phyloP scores from a whole-genome alignment of 2,113 vertebrate species.

The Pantherophis guttatus region DNA sequence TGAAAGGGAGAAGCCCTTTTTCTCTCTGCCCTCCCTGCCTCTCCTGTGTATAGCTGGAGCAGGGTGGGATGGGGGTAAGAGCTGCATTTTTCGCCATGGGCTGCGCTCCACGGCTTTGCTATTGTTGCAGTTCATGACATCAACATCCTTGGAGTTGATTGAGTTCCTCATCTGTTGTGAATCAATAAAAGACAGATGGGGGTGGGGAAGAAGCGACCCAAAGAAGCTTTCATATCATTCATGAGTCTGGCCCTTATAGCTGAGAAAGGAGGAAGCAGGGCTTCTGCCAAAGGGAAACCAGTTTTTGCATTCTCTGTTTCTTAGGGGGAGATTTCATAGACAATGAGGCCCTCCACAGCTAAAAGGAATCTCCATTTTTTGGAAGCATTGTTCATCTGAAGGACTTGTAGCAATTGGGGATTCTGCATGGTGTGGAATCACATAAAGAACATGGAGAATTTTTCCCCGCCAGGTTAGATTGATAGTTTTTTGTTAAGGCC shows the following conservation, averaged over 20 bases:
- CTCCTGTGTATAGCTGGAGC: neutral
- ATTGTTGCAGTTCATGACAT: slow-evolving; percentile 28
- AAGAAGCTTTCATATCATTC: neutral
- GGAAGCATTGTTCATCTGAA: neutral
- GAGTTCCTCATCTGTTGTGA: neutral
- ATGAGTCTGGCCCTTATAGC: neutral
- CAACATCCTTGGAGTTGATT: slow-evolving; percentile 12
- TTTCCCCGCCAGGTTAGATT: neutral
- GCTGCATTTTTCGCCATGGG: neutral
- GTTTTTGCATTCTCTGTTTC: neutral
- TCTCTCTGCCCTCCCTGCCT: neutral
- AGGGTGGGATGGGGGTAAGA: neutral
- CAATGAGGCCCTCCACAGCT: neutral
- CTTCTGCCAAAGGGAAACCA: neutral
- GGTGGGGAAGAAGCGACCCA: neutral
- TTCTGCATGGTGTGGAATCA: neutral
- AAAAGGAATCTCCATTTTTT: neutral
- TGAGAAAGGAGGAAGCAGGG: neutral
- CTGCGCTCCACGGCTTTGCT: neutral
- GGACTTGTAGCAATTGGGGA: neutral
- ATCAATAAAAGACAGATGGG: slow-evolving; percentile 5
- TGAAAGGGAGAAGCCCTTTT: neutral
- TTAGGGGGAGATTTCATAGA: neutral
- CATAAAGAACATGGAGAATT: neutral
- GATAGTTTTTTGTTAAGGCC: neutral